Evolutionary conservation across 2,113 vertebrate genomes (phyloP).

Genomic region (Saccopteryx bilineata): DNA sequence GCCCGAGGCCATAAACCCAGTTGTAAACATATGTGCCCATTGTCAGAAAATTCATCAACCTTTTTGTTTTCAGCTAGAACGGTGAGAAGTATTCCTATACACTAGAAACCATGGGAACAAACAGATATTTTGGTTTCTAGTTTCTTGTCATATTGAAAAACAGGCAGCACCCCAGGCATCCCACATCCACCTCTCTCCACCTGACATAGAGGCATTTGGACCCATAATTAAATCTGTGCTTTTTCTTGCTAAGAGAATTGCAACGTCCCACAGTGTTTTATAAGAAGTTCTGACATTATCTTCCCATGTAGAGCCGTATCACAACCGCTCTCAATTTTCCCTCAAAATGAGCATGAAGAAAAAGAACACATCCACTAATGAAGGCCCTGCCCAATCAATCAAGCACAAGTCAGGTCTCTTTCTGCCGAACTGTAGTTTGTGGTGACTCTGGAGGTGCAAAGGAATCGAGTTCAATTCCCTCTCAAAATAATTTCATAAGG

Average conservation of each 20-base stretch:
- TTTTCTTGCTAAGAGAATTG: conserved; percentile 73
- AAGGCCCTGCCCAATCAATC: not conserved
- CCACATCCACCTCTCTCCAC: not conserved
- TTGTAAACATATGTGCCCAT: conserved; percentile 59
- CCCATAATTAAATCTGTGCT: conserved; percentile 75
- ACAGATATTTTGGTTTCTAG: conserved; percentile 57
- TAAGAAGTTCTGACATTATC: conserved; percentile 66
- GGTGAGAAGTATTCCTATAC: conserved; percentile 3
- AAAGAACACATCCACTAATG: conserved; percentile 51
- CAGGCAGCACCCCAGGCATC: conserved; percentile 67
- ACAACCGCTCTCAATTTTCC: conserved; percentile 60
- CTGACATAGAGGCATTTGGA: conserved; percentile 25
- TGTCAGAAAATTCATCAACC: conserved; percentile 79
- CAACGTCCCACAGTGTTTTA: conserved; percentile 65
- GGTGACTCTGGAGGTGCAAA: not conserved
- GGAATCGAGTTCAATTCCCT: conserved; percentile 11
- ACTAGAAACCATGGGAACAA: conserved; percentile 52
- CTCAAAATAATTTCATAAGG: not conserved
- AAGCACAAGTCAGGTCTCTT: conserved; percentile 6
- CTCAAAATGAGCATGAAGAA: conserved; percentile 68
- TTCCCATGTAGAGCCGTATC: conserved; percentile 67
- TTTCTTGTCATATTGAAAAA: conserved; percentile 78
- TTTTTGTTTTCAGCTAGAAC: conserved; percentile 61
- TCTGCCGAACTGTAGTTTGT: not conserved
- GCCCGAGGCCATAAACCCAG: not conserved